Evolutionary conservation across 2,113 vertebrate genomes (phyloP).

Genomic region (Rhadina sibilatrix): DNA sequence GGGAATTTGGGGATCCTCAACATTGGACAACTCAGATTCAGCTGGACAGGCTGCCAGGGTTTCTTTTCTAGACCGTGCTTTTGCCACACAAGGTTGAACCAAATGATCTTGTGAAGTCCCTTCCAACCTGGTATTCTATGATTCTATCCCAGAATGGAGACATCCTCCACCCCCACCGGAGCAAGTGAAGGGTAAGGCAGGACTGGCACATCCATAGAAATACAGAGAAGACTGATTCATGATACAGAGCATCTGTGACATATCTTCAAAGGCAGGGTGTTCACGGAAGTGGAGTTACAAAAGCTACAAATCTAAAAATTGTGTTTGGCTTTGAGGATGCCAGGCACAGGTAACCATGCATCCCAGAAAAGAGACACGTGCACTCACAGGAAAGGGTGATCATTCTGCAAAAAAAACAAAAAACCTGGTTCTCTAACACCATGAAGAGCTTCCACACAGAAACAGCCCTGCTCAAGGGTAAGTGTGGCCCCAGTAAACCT

Average conservation of each 20-base stretch:
- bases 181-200: neutral
- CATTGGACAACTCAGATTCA: neutral
- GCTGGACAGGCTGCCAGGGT: neutral
- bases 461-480: neutral
- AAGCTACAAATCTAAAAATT: neutral
- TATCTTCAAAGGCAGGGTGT: neutral
- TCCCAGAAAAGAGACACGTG: neutral
- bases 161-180: neutral
- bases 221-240: neutral
- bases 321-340: neutral
- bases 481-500: neutral
- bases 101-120: neutral
- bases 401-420: neutral
- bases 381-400: neutral
- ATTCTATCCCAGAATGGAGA: neutral
- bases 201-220: neutral
- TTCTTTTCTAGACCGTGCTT: neutral
- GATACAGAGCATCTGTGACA: neutral
- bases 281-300: neutral
- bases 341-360: neutral
- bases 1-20: neutral
- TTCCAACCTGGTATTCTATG: neutral
- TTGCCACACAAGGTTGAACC: neutral
- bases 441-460: neutral
- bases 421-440: rapidly evolving